These are phyloP conservation scores for Listrodromus nycthemerus DNA, from an alignment of 2,888 invertebrate species.

Conservation along the genomic window DNA sequence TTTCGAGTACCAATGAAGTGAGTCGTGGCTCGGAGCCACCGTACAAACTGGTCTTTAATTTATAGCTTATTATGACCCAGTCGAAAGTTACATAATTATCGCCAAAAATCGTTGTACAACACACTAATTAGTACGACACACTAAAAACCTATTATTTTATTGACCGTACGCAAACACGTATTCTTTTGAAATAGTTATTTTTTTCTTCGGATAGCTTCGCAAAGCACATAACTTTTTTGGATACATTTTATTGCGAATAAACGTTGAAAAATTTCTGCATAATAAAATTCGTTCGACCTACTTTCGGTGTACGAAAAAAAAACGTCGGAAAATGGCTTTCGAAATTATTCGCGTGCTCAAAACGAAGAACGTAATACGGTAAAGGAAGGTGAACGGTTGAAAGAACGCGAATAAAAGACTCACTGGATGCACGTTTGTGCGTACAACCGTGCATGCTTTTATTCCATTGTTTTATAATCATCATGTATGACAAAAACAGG, in stretches of 20 bases:
- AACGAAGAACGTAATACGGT: background rate
- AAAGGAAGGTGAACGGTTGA: background rate
- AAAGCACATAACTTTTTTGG: background rate
- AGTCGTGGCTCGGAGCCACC: background rate
- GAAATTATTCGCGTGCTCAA: background rate
- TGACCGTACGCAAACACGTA: background rate
- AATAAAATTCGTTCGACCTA: background rate
- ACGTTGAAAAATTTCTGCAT: background rate
- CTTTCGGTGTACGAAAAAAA: background rate
- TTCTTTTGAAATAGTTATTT: background rate
- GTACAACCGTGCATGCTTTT: background rate
- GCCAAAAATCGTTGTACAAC: background rate
- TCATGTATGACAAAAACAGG: background rate
- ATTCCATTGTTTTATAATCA: constrained; percentile 6
- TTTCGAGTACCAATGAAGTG: background rate
- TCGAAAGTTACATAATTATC: background rate
- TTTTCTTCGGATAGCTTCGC: background rate
- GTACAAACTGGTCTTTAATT: background rate
- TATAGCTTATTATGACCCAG: background rate
- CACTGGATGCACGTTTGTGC: background rate
- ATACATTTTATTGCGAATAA: background rate
- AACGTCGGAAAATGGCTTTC: background rate
- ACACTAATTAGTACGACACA: background rate
- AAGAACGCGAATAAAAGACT: background rate
- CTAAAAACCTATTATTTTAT: background rate